These are phyloP conservation scores for Incurvaria masculella DNA, from an alignment of 2,888 invertebrate genomes.

Conservation along the genomic window DNA sequence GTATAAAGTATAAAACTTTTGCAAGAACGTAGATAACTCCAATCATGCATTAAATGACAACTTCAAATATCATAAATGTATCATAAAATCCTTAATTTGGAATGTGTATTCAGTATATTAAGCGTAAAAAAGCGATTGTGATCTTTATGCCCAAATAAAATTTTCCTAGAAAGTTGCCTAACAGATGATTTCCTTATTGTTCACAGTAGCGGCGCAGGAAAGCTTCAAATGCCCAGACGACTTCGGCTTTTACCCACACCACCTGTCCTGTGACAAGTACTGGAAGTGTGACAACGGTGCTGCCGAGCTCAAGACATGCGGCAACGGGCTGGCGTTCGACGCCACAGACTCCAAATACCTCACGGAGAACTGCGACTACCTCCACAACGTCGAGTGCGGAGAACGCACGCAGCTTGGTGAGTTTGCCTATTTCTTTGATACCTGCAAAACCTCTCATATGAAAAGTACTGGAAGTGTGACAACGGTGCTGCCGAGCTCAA, in stretches of 20 bases:
- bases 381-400: slow-evolving; percentile 92
- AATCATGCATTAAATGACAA: no score
- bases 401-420: slow-evolving; percentile 82
- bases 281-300: slow-evolving; percentile 92
- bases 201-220: slow-evolving; percentile 72
- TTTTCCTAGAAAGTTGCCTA: no score
- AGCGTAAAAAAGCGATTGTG: no score
- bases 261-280: slow-evolving; percentile 88
- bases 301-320: slow-evolving; percentile 88
- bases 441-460: slow-evolving; percentile 85
- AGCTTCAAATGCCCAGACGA: slow-evolving; percentile 92
- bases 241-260: slow-evolving; percentile 92
- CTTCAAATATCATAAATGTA: no score
- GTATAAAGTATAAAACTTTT: no score
- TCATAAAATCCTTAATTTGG: no score
- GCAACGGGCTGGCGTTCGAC: slow-evolving; percentile 91
- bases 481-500: slow-evolving; percentile 84
- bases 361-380: slow-evolving; percentile 93
- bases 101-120: no score
- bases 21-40: no score
- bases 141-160: no score
- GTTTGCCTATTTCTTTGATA: slow-evolving; percentile 53
- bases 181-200: no score
- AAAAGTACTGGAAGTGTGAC: slow-evolving; percentile 96
- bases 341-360: slow-evolving; percentile 84